Percentiles rank a stretch among this genome's conserved stretches.
These are phyloP conservation scores for Blastomussa wellsi DNA, from an alignment of 92 coral and sea anemone genomes.

Conservation along the genomic window DNA sequence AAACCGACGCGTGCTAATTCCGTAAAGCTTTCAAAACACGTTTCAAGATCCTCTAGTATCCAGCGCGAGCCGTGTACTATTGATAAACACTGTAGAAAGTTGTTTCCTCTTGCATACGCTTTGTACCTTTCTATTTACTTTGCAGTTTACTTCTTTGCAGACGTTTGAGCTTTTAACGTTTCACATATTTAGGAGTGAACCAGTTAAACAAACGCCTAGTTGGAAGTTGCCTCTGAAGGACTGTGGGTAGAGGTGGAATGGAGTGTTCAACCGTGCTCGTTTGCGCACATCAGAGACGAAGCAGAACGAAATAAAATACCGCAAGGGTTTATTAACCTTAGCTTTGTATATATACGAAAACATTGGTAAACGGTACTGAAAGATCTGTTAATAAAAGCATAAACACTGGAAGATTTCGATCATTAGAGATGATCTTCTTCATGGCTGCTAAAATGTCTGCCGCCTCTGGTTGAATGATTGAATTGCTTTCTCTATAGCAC, in stretches of 20 bases:
- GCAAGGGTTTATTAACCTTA: neutral
- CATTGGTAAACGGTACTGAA: no score
- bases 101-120: slow-evolving; percentile 27
- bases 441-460: no score
- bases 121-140: slow-evolving; percentile 19
- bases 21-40: neutral
- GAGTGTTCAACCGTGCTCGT: neutral
- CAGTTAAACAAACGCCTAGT: neutral
- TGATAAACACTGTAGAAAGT: slow-evolving; percentile 18
- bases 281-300: neutral
- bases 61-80: slow-evolving; percentile 1
- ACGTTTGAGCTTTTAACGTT: neutral
- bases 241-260: neutral
- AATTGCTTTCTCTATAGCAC: no score
- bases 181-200: no score
- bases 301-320: neutral
- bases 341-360: no score
- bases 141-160: slow-evolving; percentile 3
- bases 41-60: neutral
- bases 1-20: neutral
- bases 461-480: no score
- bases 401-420: no score
- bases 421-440: no score
- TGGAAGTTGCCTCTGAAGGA: no score
- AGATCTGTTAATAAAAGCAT: no score